Conservation (phyloP, 2,888 invertebrate species). For the Volucella zonaria region DNA sequence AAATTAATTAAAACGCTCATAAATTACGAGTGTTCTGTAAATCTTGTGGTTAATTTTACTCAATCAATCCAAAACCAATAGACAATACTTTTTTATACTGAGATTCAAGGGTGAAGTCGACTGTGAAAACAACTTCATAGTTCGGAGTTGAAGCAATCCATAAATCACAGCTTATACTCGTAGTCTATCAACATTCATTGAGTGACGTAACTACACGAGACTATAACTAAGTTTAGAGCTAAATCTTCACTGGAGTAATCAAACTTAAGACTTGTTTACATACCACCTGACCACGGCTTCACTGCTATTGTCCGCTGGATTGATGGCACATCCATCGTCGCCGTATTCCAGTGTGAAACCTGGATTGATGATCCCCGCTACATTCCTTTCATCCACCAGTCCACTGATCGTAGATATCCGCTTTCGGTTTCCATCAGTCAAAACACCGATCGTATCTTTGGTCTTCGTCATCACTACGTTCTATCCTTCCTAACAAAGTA, state of each 20-base stretch:
- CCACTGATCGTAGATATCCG: constrained; percentile 46
- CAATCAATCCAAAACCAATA: not conserved
- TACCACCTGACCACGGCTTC: constrained; percentile 39
- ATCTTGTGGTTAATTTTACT: constrained; percentile 3
- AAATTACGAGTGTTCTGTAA: constrained; percentile 17
- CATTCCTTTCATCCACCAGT: constrained; percentile 26
- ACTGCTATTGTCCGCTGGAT: not conserved
- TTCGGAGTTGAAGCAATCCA: no score
- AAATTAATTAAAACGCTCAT: not conserved
- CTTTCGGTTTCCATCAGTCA: constrained; percentile 5
- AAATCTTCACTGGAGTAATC: constrained; percentile 54
- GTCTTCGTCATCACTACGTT: constrained; percentile 45
- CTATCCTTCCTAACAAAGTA: not conserved
- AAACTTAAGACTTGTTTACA: constrained; percentile 8
- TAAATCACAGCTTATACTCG: no score
- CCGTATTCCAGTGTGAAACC: constrained; percentile 59
- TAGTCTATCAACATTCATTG: no score
- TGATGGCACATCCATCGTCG: constrained; percentile 54
- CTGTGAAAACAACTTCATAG: no score
- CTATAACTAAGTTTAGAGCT: not conserved
- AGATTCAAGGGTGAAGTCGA: no score
- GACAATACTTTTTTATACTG: no score
- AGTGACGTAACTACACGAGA: no score
- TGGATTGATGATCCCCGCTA: constrained; percentile 54
- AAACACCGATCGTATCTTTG: constrained; percentile 29